Evolutionary conservation across 2,113 vertebrate species (phyloP), one percentile per base, ranked within the genome.

Genomic region (Tupaia chinensis): DNA sequence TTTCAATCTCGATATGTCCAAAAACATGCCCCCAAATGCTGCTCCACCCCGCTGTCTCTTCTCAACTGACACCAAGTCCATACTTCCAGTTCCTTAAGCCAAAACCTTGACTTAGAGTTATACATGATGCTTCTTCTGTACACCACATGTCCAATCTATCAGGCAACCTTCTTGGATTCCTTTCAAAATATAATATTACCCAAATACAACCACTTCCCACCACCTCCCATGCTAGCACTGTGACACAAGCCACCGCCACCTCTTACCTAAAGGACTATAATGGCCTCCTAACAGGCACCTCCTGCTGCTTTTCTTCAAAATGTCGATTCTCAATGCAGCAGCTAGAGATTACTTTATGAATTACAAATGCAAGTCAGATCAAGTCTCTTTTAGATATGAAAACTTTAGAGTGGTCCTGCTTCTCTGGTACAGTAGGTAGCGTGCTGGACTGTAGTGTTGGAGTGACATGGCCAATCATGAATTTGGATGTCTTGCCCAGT

Each of bases 181-280:
- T 89, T 77, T 80, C 44, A 81, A 32, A 56, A 44, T 84, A 83
- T 22, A 5, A 44, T 84, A 83, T 17, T 4, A 78, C 60, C 60
- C 76, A 65, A 60, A 80, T 79, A 44, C 74, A 94, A 14, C 1
- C 14, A 74, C 66, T 74, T 61, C 23, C 85, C 23, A 77, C 29
- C 5, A n/a, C 1, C 3, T 54, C 69, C 53, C 7, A 5, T 3
- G 14, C 9, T 3, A 56, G 65, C 2, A 16, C 22, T 2, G 3
- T 80, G 44, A 54, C 32, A 87, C 66, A 44, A 29, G 54, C 13
- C 60, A 70, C 68, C 87, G 56, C n/a, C 17, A 9, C 56, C 22
- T 23, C 81, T 92, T 54, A 65, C 23, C 73, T 53, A 66, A 58
- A 87, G 22, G n/a, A 80, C 5, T 7, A 0, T 15, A 54, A 11